Evolutionary conservation across 2,888 invertebrate species (phyloP).

Genomic region (Cheilosia vernalis): DNA sequence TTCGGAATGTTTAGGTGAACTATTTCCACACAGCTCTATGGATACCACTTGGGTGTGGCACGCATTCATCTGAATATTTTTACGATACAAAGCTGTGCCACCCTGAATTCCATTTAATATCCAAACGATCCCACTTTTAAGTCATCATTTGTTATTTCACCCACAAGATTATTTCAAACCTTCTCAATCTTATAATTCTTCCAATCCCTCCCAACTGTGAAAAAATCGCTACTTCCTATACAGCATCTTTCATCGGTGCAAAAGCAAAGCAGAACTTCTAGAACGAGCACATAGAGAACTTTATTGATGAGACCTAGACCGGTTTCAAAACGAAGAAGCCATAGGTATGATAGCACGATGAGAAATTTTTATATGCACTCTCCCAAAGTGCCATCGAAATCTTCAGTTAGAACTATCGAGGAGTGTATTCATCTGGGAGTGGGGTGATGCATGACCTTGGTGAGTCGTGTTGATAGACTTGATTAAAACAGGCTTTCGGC

Average conservation of each 20-base stretch:
- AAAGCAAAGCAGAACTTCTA: neutral
- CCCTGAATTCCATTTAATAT: neutral
- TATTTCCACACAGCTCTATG: neutral
- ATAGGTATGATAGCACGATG: neutral
- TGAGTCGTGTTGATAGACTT: neutral
- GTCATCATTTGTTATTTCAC: neutral
- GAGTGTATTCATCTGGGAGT: neutral
- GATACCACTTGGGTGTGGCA: neutral
- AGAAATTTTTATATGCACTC: neutral
- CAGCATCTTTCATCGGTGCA: neutral
- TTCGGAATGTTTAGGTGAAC: too few relatives aligned
- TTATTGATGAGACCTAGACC: conserved; percentile 13
- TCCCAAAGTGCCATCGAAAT: neutral
- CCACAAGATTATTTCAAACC: neutral
- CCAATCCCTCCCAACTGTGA: neutral
- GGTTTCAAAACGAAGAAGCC: conserved; percentile 5
- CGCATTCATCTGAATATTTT: neutral
- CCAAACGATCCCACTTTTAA: conserved; percentile 11
- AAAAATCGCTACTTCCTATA: too few relatives aligned
- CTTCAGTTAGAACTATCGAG: conserved; percentile 11
- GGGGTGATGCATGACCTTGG: conserved; percentile 5
- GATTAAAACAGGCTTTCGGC: conserved; percentile 5
- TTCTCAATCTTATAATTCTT: neutral
- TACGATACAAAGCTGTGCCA: neutral
- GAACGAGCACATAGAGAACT: neutral